phyloP scores from a whole-genome alignment of 2,113 vertebrate species.

The Prolemur simus region DNA sequence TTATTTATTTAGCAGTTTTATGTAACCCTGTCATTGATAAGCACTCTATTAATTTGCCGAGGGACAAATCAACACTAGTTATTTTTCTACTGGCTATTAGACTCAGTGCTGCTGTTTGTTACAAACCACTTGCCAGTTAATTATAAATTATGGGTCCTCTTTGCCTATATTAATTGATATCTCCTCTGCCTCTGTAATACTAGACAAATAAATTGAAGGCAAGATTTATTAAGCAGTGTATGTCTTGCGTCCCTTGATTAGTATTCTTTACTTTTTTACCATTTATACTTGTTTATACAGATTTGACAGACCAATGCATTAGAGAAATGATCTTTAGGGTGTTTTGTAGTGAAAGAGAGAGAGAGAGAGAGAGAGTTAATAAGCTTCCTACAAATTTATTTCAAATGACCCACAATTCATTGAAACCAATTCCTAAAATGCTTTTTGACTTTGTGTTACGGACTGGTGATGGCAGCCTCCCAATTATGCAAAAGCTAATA shows the following conservation, averaged over 20 bases:
- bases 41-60: constrained; percentile 97
- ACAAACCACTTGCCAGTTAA: constrained; percentile 97
- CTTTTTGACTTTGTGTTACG: constrained; percentile 70
- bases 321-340: constrained; percentile 83
- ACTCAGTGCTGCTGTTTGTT: constrained; percentile 95
- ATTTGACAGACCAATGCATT: constrained; percentile 79
- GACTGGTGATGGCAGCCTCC: constrained; percentile 30
- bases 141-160: constrained; percentile 98
- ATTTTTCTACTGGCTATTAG: constrained; percentile 95
- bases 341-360: constrained; percentile 55
- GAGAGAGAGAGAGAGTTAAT: constrained; percentile 62
- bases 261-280: constrained; percentile 87
- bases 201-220: constrained; percentile 95
- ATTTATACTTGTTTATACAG: constrained; percentile 86
- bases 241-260: constrained; percentile 86
- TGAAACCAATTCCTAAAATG: constrained; percentile 77
- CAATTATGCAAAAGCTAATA: constrained; percentile 53
- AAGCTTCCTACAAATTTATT: constrained; percentile 75
- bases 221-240: constrained; percentile 92
- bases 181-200: constrained; percentile 91
- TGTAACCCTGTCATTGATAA: constrained; percentile 98
- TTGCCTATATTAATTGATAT: constrained; percentile 98
- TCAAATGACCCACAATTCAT: constrained; percentile 70
- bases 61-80: constrained; percentile 96
- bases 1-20: constrained; percentile 99